Evolutionary conservation across 2,113 vertebrate species (phyloP), one percentile per base, ranked within the genome.

Genomic region (Osmerus mordax): DNA sequence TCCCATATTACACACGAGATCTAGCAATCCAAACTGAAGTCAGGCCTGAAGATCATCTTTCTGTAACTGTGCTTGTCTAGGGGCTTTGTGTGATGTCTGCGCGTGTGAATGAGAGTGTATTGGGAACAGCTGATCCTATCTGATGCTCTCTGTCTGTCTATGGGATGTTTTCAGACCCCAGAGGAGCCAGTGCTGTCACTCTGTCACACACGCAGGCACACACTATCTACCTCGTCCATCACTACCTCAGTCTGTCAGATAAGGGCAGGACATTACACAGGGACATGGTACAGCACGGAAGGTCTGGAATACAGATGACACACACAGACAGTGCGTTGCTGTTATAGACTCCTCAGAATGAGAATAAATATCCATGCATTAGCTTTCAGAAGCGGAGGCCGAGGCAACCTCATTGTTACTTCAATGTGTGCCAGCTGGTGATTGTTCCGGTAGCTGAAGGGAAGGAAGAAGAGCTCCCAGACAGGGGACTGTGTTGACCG

Each of bases 291-390:
- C 12, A 63, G 25, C 15, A 15, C 3, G 15, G 28, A 19, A 70
- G 67, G 64, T 71, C 67, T 68, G 52, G 64, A 81, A 77, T 75
- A 56, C 51, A 69, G 70, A 78, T 77, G 23, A 54, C 2, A 64
- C 15, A 64, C 14, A 64, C 14, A 64, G 4, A 47, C 41, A 11
- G 41, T 9, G 41, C 7, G 41, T 47, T 47, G 41, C 41, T 12
- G 41, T 11, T 47, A 47, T 47, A 47, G 9, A 11, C 41, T 47
- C 41, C 12, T 6, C 4, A 36, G 9, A 47, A 11, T 47, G 41
- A 9, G 41, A 47, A 47, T 47, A 47, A 47, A 9, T 47, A 47
- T 47, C 41, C 41, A 47, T 47, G 41, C 9, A 47, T 11, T 47
- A 47, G 7, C 41, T 47, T 12, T 47, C 41, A 47, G 41, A 12